Base-by-base conservation (phyloP, 1,140 invertebrate species). In the Drosophila funebris region DNA sequence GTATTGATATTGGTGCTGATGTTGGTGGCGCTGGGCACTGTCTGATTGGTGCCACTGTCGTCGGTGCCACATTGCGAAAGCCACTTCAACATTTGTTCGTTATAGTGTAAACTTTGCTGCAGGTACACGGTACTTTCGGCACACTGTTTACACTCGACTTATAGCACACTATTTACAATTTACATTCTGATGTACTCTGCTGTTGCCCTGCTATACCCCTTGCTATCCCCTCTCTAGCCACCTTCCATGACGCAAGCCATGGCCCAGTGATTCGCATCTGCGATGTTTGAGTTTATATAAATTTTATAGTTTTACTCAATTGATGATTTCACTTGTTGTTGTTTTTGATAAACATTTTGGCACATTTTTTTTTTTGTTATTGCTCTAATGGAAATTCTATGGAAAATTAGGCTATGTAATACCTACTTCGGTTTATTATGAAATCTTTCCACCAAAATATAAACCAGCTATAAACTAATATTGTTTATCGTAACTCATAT, bases 61-160 rank as follows among this genome's bases (percentile, higher is more conserved):
- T 48, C 52, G 57, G 71, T 73, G 64, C 67, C 66, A 62, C 71
- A 68, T 64, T 64, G 54, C 43, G 63, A 73, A 73, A 73, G 50
- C 70, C 75, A 78, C 78, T 80, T 75, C 50, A 78, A 71, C 44
- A 71, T 33, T 71, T 68, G 29, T 39, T 7, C 61, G 36, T 9
- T 9, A 13, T 16, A 61, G 50, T 31, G 78, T 80, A 52, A 61
- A 53, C 37, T 62, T 36, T 46, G 36, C 36, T 37, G 33, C 58
- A 48, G 58, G 43, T 60, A 37, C 43, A 44, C 29, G 48, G 48
- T 52, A 52, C 29, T 52, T 52, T 52, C 16, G 48, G 27, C 48
- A 22, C 41, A 13, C 57, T 82, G 60, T 83, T 81, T 82, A 74
- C 76, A n/a, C 14, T 36, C 20, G 74, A 18, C 63, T 73, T 57